These are phyloP conservation scores for Campoplex nolae DNA, from an alignment of 2,888 invertebrate genomes.

Conservation along the genomic window DNA sequence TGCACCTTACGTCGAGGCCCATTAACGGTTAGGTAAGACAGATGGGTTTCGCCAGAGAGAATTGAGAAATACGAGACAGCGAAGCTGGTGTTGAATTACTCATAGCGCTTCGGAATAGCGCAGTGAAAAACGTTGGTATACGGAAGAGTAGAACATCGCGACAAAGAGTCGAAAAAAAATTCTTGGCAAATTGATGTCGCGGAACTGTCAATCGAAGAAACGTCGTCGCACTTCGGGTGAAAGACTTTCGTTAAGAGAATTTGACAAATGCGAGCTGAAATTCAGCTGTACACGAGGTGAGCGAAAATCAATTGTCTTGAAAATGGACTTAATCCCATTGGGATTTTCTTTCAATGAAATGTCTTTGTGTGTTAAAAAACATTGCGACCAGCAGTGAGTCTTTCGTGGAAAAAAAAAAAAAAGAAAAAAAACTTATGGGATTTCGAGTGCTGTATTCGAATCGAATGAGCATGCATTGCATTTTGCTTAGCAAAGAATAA, in stretches of 20 bases:
- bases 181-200: conserved; percentile 19
- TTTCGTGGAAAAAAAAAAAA: neutral
- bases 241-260: neutral
- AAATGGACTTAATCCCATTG: too few species aligned
- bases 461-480: neutral
- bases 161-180: conserved; percentile 3
- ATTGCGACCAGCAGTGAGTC: neutral
- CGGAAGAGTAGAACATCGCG: neutral
- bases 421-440: neutral
- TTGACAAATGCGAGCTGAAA: conserved; percentile 7
- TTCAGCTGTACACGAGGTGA: neutral
- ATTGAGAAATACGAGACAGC: conserved; percentile 21
- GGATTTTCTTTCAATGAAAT: neutral
- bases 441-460: neutral
- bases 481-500: too few species aligned
- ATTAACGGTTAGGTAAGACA: conserved; percentile 57
- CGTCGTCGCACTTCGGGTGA: neutral
- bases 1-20: conserved; percentile 44
- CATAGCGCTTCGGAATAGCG: conserved; percentile 11
- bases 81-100: conserved; percentile 28
- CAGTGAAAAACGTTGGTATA: neutral
- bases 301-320: neutral
- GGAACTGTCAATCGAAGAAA: conserved; percentile 4
- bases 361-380: neutral
- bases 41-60: conserved; percentile 34